Evolutionary conservation across 2,797 vertebrate genomes (phyloP), one percentile per base, ranked within the genome.

Genomic region (Sebastes oblongus): DNA sequence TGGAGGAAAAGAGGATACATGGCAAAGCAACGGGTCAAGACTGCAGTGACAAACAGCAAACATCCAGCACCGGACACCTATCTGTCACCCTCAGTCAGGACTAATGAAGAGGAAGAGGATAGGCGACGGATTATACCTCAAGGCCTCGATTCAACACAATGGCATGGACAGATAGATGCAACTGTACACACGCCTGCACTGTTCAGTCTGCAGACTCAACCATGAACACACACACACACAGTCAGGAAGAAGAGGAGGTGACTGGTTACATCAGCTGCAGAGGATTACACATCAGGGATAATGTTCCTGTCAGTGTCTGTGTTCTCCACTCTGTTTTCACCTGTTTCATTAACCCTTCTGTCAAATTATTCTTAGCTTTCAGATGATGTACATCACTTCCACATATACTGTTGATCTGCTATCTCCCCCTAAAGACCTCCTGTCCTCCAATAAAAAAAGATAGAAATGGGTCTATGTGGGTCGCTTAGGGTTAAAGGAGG

Each of bases 51-150:
- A 87, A 84, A 78, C 65, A 66, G 85, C 78, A 82, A 80, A 85
- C 86, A 85, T 69, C 73, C 60, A 82, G 66, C 75, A 61, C n/a
- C 12, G 42, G 81, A 82, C 86, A 86, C 75, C 64, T 85, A 66
- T 86, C 68, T 83, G 85, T 88, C 89, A 83, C n/a, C 73, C 74
- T 25, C 75, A 46, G 81, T 87, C 82, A 87, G 78, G 30, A 36
- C 12, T 1, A 13, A 29, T 36, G 13, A 22, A 34, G 58, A 80
- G 60, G 66, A 66, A 52, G 75, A 80, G 66, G 36, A 67, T 3
- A 69, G 80, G 67, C 83, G 88, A 88, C 74, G 29, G 75, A 22
- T 86, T 50, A 75, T 66, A 88, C 82, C 84, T 86, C 77, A 56
- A 82, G 88, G 91, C 85, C 81, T 76, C 12, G 1, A 66, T 66